These are phyloP conservation scores for Rhinichthys klamathensis DNA, from an alignment of 2,113 vertebrate species.

Conservation along the genomic window DNA sequence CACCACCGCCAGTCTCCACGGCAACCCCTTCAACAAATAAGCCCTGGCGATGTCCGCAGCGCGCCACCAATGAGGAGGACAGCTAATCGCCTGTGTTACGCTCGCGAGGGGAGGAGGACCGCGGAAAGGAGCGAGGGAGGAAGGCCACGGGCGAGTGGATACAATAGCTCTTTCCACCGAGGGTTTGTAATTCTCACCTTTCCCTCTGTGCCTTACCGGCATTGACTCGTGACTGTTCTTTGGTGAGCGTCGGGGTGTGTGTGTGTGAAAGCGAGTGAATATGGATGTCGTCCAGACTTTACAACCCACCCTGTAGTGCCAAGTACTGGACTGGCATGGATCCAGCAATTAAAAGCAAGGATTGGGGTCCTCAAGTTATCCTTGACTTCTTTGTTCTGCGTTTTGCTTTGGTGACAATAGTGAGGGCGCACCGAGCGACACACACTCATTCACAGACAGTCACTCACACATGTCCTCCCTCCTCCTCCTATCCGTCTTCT, in stretches of 20 bases:
- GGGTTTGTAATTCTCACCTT: conserved; percentile 51
- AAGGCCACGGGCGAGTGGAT: conserved; percentile 48
- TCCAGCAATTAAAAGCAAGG: conserved; percentile 19
- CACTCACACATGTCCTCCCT: conserved; percentile 62
- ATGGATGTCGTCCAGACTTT: conserved; percentile 17
- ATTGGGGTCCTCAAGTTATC: conserved; percentile 57
- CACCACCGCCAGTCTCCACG: conserved; percentile 81
- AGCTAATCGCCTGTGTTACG: conserved; percentile 61
- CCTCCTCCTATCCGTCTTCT: conserved; percentile 51
- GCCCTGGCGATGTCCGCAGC: conserved; percentile 67
- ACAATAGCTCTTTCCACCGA: conserved; percentile 13
- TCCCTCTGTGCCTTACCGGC: background rate
- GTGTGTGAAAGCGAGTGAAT: conserved; percentile 9
- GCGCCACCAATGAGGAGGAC: conserved; percentile 62
- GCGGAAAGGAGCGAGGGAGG: conserved; percentile 28
- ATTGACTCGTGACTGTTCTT: conserved; percentile 23
- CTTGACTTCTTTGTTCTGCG: conserved; percentile 69
- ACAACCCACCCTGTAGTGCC: background rate
- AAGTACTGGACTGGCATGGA: background rate
- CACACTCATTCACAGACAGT: conserved; percentile 66
- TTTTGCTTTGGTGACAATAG: conserved; percentile 63
- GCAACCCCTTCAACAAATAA: conserved; percentile 95
- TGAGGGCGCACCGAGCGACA: conserved; percentile 65
- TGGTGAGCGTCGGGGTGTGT: background rate
- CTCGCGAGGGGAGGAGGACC: conserved; percentile 14